Percentiles rank a stretch among this genome's conserved stretches.
These are phyloP conservation scores for Morone chrysops DNA, from an alignment of 2,113 vertebrate genomes.

Conservation along the genomic window DNA sequence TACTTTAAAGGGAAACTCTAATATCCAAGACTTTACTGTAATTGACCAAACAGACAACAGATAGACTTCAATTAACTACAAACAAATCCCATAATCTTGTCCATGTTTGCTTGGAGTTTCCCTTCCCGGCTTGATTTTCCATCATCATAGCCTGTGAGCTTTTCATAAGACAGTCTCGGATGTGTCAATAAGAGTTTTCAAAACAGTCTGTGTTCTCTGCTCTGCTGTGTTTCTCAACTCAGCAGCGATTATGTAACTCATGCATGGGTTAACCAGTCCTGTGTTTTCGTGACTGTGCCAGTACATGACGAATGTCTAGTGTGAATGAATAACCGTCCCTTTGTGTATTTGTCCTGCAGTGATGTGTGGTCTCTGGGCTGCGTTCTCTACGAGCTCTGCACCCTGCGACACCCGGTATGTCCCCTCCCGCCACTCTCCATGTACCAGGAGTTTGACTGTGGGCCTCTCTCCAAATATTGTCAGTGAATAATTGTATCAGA, in stretches of 20 bases:
- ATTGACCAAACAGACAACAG: background rate
- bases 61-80: background rate
- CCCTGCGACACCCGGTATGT: constrained; percentile 91
- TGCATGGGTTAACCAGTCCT: constrained; percentile 7
- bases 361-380: constrained; percentile 98
- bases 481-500: constrained; percentile 12
- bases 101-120: background rate
- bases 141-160: background rate
- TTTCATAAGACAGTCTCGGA: background rate
- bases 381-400: constrained; percentile 94
- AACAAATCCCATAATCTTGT: background rate
- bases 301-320: constrained; percentile 52
- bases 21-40: background rate
- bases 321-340: constrained; percentile 46
- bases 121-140: background rate
- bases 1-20: background rate
- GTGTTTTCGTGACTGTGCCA: background rate
- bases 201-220: constrained; percentile 21
- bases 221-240: constrained; percentile 2
- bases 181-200: constrained; percentile 17
- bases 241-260: constrained; percentile 1
- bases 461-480: constrained; percentile 34
- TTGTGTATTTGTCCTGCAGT: constrained; percentile 81
- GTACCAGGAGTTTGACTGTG: background rate
- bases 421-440: background rate